Base-by-base conservation (phyloP, 2,888 invertebrate species). In the Crioceris asparagi region DNA sequence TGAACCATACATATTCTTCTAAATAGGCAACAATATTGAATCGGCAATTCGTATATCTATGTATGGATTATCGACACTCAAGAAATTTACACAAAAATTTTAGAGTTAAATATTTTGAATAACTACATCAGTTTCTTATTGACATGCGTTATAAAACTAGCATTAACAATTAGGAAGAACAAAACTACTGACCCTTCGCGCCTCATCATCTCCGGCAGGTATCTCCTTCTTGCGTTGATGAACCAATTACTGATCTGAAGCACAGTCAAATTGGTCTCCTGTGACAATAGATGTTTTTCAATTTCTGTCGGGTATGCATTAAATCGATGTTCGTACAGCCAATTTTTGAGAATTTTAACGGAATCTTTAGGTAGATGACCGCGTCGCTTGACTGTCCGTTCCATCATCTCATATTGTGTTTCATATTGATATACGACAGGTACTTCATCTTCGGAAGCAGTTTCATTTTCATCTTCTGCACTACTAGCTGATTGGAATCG, bases 241-340 rank as follows among this genome's bases (percentile, higher is more conserved):
- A 65, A 65, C 65, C 65, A 65, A 46, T 65, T 65, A 45, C 63
- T 63, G 21, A 65, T 64, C 48, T 65, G 65, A 8, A 65, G 47
- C 25, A 64, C 63, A 3, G 65, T 65, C 19, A 65, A 46, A 40
- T 60, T 59, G 2, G 65, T 64, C 38, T 62, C 63, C 48, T 62
- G 61, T 3, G 65, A 63, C 6, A 65, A 46, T 7, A 60, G 55
- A 38, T 62, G 58, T 39, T 65, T 65, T 39, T 65, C 65, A n/a
- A 61, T 55, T 53, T 65, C 65, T 3, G 62, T 64, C 0, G 65
- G 65, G 48, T 65, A 65, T 1, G 65, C 65, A 48, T 65, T 64
- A 39, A 64, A 65, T 33, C 64, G 45, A 40, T 65, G 65, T 40
- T 65, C 65, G 32, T 65, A 65, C 3, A 65, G 42, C 65, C 65